Evolutionary conservation across 2,888 invertebrate species (phyloP), one percentile per base, ranked within the genome.

Genomic region (Xestia ashworthii): DNA sequence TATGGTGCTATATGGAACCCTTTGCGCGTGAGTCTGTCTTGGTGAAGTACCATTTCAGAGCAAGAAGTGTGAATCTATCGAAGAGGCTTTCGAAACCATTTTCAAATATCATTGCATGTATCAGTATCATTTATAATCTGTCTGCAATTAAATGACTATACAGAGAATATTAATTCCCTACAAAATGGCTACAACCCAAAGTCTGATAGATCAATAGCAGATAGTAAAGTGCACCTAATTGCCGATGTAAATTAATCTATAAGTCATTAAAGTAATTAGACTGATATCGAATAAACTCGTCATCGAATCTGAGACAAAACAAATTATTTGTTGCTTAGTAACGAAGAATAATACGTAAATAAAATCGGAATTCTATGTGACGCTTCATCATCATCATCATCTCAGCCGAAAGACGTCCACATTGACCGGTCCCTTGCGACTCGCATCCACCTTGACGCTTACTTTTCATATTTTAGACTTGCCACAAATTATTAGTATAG

Each of bases 221-320:
- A 78, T 58, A 76, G 3, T 22, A 11, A 11, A 48, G 5, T n/a
- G n/a, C n/a, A 72, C 14, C 25, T 41, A 66, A 25, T n/a, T 67
- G 41, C 16, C 41, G n/a, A 73, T 50, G 16, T 60, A 58, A 55
- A 44, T 16, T 44, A 72, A 48, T 58, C 6, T 38, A 0, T 8
- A 12, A 11, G 6, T 14, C 3, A 55, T 44, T 66, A 32, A 60
- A n/a, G 14, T 50, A 66, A 80, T 80, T 66, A 46, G 19, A 14
- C 46, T 53, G 74, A 38, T 73, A 80, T 19, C 3, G 22, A 60
- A 80, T 19, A 14, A 12, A 55, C 16, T 41, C 38, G 9, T 38
- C 46, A 48, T 48, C 38, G 1, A 77, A 19, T 41, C 32, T 48
- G n/a, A 50, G 67, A 22, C 16, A 62, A 32, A 32, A 22, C 25